Conservation (phyloP, 2,113 vertebrate genomes). For the Recurvirostra avosetta region DNA sequence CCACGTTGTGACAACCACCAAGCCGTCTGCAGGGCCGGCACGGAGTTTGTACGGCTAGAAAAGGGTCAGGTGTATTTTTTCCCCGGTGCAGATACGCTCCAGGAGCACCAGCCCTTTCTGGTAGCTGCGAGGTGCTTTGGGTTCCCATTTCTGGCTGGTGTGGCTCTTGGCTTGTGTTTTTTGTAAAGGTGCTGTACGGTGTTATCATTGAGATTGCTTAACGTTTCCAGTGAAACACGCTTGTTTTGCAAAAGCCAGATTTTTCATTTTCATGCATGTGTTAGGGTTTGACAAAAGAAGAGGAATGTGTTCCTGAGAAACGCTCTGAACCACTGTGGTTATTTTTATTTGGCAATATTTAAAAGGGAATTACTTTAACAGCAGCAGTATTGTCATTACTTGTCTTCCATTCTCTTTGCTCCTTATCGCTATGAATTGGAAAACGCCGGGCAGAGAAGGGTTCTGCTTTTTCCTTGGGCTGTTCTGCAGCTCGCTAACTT, state of each 20-base stretch:
- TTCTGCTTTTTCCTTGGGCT: neutral
- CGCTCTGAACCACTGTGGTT: neutral
- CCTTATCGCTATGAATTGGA: neutral
- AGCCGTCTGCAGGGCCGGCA: neutral
- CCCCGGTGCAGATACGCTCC: neutral
- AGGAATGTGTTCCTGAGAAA: neutral
- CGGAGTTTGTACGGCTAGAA: neutral
- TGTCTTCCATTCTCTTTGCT: neutral
- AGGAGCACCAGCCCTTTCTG: neutral
- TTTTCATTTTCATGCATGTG: neutral
- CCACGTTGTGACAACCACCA: neutral
- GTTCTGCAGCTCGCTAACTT: neutral
- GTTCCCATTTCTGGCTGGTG: neutral
- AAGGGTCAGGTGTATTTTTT: neutral
- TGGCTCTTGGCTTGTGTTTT: neutral
- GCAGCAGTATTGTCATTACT: neutral
- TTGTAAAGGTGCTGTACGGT: neutral
- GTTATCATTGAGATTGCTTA: neutral
- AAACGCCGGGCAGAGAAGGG: neutral
- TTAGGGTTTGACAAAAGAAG: neutral
- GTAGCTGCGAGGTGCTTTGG: neutral
- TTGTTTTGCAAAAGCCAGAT: neutral
- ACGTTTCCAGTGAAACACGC: neutral
- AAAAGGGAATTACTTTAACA: neutral
- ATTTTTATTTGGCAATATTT: neutral